Base-by-base conservation (phyloP, 2,888 invertebrate genomes). In the Abscondita cerata region DNA sequence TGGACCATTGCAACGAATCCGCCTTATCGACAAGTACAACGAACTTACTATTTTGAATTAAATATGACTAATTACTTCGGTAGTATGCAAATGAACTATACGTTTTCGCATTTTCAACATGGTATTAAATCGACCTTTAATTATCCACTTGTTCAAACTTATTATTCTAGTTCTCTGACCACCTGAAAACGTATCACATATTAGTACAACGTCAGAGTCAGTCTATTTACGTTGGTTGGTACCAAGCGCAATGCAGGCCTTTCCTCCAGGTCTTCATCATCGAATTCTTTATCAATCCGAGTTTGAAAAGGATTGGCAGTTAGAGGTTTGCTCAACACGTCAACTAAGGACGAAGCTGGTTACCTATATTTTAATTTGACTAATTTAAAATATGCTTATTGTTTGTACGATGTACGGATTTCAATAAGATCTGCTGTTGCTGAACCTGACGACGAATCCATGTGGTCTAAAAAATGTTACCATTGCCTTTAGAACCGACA, bases 401-500 rank as follows among this genome's bases (percentile, higher is more conserved):
- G 86, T 67, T 83, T 85, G 51, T 93, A 92, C 81, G 89, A 90
- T 67, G 85, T 93, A 1, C 83, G 91, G 67, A 87, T 93, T 52
- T 87, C 86, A 61, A 85, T 89, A 59, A 86, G 85, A 73, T 85
- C 89, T 13, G 77, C 75, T 59, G 84, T 85, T 3, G 81, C 82
- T 1, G 75, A 80, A 15, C 76, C 79, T 2, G 73, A 70, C 36
- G 85, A 84, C 20, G 86, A 87, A 61, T 83, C 79, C 8, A 83
- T 86, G 78, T 93, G 92, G 92, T 93, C 93, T 38, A 80, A 87
- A 52, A 87, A 87, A 65, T 84, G 85, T n/a, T 41, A 84, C 83
- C 34, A 77, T 83, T 48, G 81, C 85, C 1, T 85, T 89, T 68
- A 83, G 84, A 66, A 93, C 93, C 2, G 80, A 75, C 13, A 83